Evolutionary conservation across 2,888 invertebrate species (phyloP).

Genomic region (Phytoseiulus persimilis): DNA sequence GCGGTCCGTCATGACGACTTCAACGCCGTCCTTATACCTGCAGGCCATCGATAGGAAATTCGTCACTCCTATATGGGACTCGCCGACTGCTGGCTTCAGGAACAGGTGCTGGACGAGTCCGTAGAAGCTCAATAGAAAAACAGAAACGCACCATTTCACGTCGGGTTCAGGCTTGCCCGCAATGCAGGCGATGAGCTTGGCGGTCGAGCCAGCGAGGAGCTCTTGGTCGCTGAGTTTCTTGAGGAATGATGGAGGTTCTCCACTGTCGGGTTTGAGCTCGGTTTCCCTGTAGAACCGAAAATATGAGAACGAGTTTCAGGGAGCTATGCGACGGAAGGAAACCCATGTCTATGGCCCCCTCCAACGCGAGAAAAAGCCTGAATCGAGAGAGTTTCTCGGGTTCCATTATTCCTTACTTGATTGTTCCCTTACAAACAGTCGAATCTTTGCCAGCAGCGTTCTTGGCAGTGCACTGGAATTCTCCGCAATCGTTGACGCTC

Average conservation of each 20-base stretch:
- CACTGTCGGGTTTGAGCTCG: conserved; percentile 54
- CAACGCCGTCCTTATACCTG: conserved; percentile 56
- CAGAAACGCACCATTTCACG: conserved; percentile 62
- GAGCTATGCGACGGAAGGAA: no score
- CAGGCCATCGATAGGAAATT: background rate
- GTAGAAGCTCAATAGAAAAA: background rate
- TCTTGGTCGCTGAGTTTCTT: conserved; percentile 82
- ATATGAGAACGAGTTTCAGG: no score
- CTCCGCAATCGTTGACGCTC: conserved; percentile 61
- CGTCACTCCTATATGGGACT: no score
- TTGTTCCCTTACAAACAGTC: conserved; percentile 50
- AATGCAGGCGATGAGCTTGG: conserved; percentile 85
- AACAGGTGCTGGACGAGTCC: no score
- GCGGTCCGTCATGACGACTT: conserved; percentile 71
- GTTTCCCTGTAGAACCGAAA: background rate
- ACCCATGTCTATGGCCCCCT: no score
- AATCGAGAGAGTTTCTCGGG: no score
- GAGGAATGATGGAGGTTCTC: conserved; percentile 76
- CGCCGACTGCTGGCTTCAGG: no score
- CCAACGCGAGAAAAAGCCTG: no score
- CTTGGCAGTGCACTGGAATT: conserved; percentile 66
- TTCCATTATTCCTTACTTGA: conserved; percentile 42
- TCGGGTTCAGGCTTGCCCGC: conserved; percentile 78
- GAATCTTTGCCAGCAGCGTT: conserved; percentile 70
- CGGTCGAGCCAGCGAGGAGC: conserved; percentile 74